phyloP scores from a whole-genome alignment of 2,113 vertebrate species.

The Malaclemys terrapin region DNA sequence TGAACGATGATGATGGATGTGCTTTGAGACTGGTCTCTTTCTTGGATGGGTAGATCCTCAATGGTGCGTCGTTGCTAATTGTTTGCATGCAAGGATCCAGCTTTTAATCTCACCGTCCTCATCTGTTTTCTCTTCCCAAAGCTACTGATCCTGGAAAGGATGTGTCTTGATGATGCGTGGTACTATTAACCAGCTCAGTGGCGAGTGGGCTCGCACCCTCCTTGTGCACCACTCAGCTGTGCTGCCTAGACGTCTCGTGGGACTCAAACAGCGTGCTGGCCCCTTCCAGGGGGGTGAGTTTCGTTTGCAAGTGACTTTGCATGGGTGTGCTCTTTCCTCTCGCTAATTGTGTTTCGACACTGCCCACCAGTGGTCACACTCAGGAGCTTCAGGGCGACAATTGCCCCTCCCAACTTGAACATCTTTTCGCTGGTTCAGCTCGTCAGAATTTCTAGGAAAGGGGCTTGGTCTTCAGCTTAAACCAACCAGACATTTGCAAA shows the following conservation, averaged over 20 bases:
- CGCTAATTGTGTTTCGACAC: neutral
- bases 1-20: neutral
- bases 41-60: neutral
- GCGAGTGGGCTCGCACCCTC: too few species aligned
- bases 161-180: neutral
- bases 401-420: neutral
- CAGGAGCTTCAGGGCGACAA: neutral
- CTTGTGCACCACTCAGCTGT: too few species aligned
- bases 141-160: neutral
- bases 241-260: too few species aligned
- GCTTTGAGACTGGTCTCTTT: neutral
- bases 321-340: neutral
- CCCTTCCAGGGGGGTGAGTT: neutral
- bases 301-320: neutral
- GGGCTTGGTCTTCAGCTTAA: neutral
- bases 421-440: neutral
- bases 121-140: neutral
- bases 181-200: neutral
- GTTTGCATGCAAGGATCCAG: neutral
- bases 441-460: neutral
- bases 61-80: neutral
- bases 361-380: neutral
- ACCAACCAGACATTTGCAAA: neutral
- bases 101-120: neutral
- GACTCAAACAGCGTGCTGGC: neutral